Evolutionary conservation across 2,797 vertebrate genomes (phyloP), one percentile per base, ranked within the genome.

Genomic region (Holocentrus rufus): DNA sequence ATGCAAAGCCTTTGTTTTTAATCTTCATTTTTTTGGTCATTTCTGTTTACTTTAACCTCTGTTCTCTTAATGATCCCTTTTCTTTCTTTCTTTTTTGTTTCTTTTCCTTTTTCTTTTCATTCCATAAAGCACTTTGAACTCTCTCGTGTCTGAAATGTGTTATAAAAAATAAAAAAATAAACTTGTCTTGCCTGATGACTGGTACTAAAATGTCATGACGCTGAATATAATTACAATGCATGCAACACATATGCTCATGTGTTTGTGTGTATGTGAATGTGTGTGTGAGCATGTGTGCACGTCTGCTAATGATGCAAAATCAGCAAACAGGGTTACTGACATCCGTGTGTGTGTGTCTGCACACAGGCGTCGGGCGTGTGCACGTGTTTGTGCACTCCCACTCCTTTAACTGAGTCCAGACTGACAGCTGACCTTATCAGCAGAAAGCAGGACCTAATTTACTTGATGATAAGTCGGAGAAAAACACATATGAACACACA

Each of bases 361-460:
- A 10, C 17, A 8, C 18, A 20, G 18, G 20, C 14, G n/a, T 20
- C 79, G 66, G 78, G 58, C 60, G 42, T 57, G 61, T 72, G 57
- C 79, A 64, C 78, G 58, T 63, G 44, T 80, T 50, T 61, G 63
- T 72, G 68, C 59, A 50, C 65, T 65, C 74, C 47, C 55, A 46
- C 56, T 70, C 49, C 62, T 80, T 78, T 77, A 88, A 89, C 83
- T 69, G 62, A 65, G 79, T 61, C 63, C 60, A 67, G 83, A 90
- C 81, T 88, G 90, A 89, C 88, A 84, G 87, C 84, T 90, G 89
- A 91, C 89, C 89, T 92, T 90, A 91, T 91, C 90, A 91, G 84
- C 78, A 81, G 85, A 88, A 86, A 88, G 79, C 82, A 88, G 84
- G 50, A 62, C 66, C 87, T 88, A 83, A 90, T 89, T 86, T 87